Evolutionary conservation across 2,797 vertebrate species (phyloP).

Genomic region (Bradypodion pumilum): DNA sequence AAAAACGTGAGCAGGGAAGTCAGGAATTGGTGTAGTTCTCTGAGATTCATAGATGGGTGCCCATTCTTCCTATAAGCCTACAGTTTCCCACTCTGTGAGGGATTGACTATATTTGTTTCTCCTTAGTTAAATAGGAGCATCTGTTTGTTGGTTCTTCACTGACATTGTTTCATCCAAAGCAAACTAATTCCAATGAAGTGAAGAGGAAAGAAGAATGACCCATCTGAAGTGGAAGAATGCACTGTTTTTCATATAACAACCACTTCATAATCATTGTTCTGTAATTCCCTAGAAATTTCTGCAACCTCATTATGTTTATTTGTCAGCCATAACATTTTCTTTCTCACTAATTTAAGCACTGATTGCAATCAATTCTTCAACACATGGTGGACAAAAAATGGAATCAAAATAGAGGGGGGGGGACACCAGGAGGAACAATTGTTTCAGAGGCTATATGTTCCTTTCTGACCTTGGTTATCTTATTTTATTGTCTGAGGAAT

Average conservation of each 20-base stretch:
- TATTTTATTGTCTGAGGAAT: background rate
- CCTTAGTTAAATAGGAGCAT: background rate
- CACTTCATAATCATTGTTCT: background rate
- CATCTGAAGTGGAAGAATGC: background rate
- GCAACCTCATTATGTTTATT: conserved; percentile 25
- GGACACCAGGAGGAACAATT: background rate
- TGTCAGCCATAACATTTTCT: conserved; percentile 7
- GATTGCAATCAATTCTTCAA: conserved; percentile 21
- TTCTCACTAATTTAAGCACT: conserved; percentile 1
- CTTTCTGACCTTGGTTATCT: conserved; percentile 24
- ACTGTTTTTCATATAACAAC: background rate
- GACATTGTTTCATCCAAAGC: background rate
- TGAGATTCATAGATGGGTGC: too few relatives aligned
- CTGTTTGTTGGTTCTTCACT: background rate
- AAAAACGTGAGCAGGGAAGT: too few relatives aligned
- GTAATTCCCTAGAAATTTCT: background rate
- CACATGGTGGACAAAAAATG: background rate
- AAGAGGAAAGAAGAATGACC: background rate
- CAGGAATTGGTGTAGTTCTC: too few relatives aligned
- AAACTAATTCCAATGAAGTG: background rate
- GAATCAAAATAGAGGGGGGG: background rate
- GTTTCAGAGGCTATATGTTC: background rate
- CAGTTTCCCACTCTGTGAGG: too few relatives aligned
- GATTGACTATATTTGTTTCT: background rate
- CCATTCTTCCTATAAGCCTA: too few relatives aligned